Evolutionary conservation across 2,888 invertebrate genomes (phyloP).

Genomic region (Gastracanthus pulcherrimus): DNA sequence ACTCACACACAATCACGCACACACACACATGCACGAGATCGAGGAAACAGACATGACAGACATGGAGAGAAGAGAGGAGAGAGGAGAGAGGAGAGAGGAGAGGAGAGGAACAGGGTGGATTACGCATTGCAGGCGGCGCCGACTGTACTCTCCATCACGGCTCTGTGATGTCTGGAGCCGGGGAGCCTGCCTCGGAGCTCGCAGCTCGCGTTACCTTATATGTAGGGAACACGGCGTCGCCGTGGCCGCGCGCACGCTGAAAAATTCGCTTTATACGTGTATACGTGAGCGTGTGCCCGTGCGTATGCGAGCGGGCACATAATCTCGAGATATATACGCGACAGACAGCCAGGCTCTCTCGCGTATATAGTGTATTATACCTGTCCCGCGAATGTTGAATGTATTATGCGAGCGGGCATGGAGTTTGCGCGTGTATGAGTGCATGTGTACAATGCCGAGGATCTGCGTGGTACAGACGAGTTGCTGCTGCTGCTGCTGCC

Average conservation of each 20-base stretch:
- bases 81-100: not conserved
- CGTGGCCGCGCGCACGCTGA: conserved; percentile 60
- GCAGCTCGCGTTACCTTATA: conserved; percentile 67
- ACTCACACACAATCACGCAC: too few relatives aligned
- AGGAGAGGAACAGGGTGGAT: conserved; percentile 61
- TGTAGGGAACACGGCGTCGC: conserved; percentile 69
- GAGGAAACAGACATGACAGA: not conserved
- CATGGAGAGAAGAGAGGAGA: not conserved
- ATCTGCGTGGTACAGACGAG: too few relatives aligned
- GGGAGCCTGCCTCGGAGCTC: conserved; percentile 42
- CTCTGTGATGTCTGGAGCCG: not conserved
- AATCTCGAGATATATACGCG: not conserved
- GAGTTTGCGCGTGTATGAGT: not conserved
- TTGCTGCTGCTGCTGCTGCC: too few relatives aligned
- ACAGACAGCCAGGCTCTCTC: too few relatives aligned
- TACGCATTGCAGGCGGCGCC: conserved; percentile 63
- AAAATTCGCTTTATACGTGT: conserved; percentile 57
- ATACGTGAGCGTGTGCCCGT: conserved; percentile 23
- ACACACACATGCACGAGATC: not conserved
- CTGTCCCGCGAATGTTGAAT: too few relatives aligned
- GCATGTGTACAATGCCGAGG: too few relatives aligned
- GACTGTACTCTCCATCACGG: not conserved
- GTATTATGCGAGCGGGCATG: not conserved
- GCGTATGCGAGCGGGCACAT: conserved; percentile 20
- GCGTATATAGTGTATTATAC: too few relatives aligned